Evolutionary conservation across 2,888 invertebrate genomes (phyloP).

Genomic region (Himalopsyche anomala): DNA sequence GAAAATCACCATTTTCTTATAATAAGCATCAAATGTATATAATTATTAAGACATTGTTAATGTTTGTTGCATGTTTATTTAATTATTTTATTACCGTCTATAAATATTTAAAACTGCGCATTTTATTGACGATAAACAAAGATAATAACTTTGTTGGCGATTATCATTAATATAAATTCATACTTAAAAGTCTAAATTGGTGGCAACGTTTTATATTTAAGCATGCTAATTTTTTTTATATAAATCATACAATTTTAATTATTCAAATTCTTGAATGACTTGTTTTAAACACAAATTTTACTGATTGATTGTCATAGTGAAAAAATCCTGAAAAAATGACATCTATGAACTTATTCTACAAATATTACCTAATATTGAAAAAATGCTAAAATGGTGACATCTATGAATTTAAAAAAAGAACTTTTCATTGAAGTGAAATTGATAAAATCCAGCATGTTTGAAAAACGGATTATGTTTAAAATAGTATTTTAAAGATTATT

Average conservation of each 20-base stretch:
- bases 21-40: slow-evolving; percentile 27
- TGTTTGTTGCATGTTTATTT: slow-evolving; percentile 40
- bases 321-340: no score
- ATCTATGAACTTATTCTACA: no score
- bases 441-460: no score
- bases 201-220: slow-evolving; percentile 5
- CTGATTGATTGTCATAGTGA: background rate
- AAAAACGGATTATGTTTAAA: no score
- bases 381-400: no score
- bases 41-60: slow-evolving; percentile 17
- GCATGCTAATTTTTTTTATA: slow-evolving; percentile 16
- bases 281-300: slow-evolving; percentile 8
- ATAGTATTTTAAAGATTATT: no score
- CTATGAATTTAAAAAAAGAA: no score
- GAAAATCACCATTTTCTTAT: background rate
- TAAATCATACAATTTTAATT: background rate
- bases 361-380: no score
- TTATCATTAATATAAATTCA: background rate
- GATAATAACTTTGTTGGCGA: background rate
- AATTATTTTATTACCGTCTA: slow-evolving; percentile 7
- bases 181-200: background rate
- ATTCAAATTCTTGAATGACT: background rate
- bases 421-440: no score
- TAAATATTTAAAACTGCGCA: background rate
- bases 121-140: slow-evolving; percentile 17